Base-by-base conservation (phyloP, 2,113 vertebrate genomes). In the Cyanoderma ruficeps region DNA sequence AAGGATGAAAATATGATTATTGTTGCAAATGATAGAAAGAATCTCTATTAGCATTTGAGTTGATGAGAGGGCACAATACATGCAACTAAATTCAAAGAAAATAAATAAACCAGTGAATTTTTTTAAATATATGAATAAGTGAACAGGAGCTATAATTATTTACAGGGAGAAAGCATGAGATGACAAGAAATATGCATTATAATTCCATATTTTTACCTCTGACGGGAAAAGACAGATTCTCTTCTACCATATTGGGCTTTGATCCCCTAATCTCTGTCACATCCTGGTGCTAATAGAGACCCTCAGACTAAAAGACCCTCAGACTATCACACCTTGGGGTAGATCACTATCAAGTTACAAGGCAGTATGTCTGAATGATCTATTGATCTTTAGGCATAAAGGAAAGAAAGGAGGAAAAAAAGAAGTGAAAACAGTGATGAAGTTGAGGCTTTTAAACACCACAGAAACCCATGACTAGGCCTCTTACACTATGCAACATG, bases 101-200 rank as follows among this genome's bases (percentile, higher is more conserved):
- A 93, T 94, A 97, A 96, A 95, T 92, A 95, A 96, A 94, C 55
- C 56, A 90, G 63, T 76, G 94, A 94, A n/a, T 93, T 95, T 90
- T 85, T 87, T 39, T 0, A 75, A 93, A 88, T 11, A 69, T 68
- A 91, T 95, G 82, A 95, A 94, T 96, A 96, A 90, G 7, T 77
- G 60, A 94, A 64, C 37, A 94, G 80, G 60, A 90, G 13, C 71
- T 71, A 53, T 56, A 67, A 84, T 93, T 94, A 93, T 93, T 95
- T 96, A 71, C 2, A 22, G 28, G 15, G 13, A 23, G 6, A 77
- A 85, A 70, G 14, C n/a, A 88, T 55, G 21, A 11, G 20, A 67
- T 81, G 28, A 52, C 35, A 90, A 68, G 83, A 94, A 55, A 44
- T 55, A 30, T 15, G 25, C 13, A n/a, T 93, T 25, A 25, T 78